Percentiles rank a stretch among this genome's conserved stretches.
phyloP scores from a whole-genome alignment of 2,797 vertebrate species.

The Onychomys arenicola region DNA sequence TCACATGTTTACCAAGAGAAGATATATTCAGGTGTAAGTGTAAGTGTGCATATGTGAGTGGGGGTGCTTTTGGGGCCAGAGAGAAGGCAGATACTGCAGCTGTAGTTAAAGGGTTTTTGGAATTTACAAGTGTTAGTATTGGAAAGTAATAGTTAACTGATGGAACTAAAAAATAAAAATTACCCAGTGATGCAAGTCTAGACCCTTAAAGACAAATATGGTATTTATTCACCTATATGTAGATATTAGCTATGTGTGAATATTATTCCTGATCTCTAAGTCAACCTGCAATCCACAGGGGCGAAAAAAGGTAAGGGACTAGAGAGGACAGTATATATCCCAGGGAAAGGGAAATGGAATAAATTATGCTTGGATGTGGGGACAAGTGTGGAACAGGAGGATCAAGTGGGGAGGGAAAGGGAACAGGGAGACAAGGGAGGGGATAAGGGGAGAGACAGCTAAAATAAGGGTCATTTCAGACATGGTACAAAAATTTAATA shows the following conservation, averaged over 20 bases:
- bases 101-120: background rate
- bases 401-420: background rate
- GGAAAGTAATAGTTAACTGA: background rate
- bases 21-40: background rate
- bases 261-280: background rate
- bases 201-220: background rate
- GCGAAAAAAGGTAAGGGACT: background rate
- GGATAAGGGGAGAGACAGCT: background rate
- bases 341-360: background rate
- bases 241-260: background rate
- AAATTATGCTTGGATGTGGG: background rate
- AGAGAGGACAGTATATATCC: background rate
- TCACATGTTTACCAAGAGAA: slow-evolving; percentile 40
- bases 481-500: background rate
- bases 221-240: background rate
- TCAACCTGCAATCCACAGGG: background rate
- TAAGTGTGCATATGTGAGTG: background rate
- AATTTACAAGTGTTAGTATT: background rate
- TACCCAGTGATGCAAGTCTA: background rate
- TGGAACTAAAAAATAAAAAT: background rate
- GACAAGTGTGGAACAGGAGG: background rate
- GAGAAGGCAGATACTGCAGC: background rate
- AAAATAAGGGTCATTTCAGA: background rate
- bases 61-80: background rate
- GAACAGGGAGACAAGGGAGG: background rate